These are phyloP conservation scores for Eurytoma californica DNA, from an alignment of 2,888 invertebrate genomes.

Conservation along the genomic window DNA sequence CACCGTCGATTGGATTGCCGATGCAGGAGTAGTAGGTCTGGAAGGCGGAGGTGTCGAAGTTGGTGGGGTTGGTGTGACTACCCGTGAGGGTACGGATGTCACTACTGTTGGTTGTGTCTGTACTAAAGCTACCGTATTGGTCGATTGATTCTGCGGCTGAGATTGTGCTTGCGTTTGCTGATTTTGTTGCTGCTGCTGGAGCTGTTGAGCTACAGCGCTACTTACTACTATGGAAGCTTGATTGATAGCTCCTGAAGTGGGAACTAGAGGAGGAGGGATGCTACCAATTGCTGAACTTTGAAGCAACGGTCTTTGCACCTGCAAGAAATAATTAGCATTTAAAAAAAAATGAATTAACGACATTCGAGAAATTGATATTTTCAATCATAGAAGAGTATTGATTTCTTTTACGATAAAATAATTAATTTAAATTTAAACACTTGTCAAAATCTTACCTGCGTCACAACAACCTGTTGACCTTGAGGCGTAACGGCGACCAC, in stretches of 20 bases:
- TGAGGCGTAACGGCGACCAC: constrained; percentile 82
- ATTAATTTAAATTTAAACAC: not conserved
- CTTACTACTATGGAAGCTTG: constrained; percentile 71
- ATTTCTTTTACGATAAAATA: too few relatives aligned
- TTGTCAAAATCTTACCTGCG: constrained; percentile 31
- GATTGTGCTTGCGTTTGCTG: constrained; percentile 17
- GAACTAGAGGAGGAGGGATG: constrained; percentile 73
- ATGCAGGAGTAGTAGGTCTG: constrained; percentile 76
- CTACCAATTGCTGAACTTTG: constrained; percentile 76
- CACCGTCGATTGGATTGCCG: constrained; percentile 72
- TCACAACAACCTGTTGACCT: constrained; percentile 78
- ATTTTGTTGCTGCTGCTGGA: constrained; percentile 34
- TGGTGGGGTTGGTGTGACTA: constrained; percentile 71
- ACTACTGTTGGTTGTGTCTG: constrained; percentile 64
- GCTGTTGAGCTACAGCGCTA: constrained; percentile 66
- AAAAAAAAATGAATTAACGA: too few relatives aligned
- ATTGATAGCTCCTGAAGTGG: constrained; percentile 70
- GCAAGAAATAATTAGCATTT: constrained; percentile 60
- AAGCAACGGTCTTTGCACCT: constrained; percentile 77
- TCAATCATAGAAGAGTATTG: too few relatives aligned
- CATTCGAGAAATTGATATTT: too few relatives aligned
- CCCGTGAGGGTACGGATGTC: constrained; percentile 68
- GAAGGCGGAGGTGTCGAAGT: constrained; percentile 72
- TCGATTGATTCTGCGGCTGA: constrained; percentile 7
- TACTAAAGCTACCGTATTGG: constrained; percentile 56